A percentile compares a stretch with the other conserved stretches of the same genome.
Evolutionary conservation across 2,888 invertebrate species (phyloP).

Genomic region (Odontothrips loti): DNA sequence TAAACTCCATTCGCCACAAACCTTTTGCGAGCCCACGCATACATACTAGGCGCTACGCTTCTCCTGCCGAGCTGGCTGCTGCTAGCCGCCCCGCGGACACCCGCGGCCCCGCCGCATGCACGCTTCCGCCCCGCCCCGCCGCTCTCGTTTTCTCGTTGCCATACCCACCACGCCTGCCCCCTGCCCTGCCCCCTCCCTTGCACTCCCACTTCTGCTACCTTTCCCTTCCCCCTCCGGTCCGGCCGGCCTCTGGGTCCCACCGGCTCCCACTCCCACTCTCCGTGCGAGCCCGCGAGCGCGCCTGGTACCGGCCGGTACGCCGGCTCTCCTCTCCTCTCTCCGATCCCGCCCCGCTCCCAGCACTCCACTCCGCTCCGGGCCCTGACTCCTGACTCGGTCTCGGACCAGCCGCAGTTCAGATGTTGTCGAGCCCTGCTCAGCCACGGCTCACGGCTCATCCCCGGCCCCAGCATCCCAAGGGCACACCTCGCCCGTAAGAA

Average conservation of each 20-base stretch:
- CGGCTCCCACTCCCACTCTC: conserved; percentile 5
- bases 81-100: too few relatives aligned
- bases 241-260: not conserved
- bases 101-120: not conserved
- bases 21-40: too few relatives aligned
- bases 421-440: not conserved
- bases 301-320: conserved; percentile 20
- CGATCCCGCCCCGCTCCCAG: not conserved
- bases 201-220: not conserved
- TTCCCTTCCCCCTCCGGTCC: not conserved
- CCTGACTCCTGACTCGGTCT: not conserved
- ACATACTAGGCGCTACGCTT: too few relatives aligned
- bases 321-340: not conserved
- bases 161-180: not conserved
- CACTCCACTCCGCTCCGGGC: not conserved
- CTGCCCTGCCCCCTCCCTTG: not conserved
- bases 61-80: too few relatives aligned
- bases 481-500: not conserved
- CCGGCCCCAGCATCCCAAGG: not conserved
- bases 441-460: not conserved
- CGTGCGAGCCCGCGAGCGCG: not conserved
- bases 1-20: too few relatives aligned
- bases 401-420: not conserved
- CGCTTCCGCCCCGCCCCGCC: not conserved
- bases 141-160: not conserved